Evolutionary conservation across 2,113 vertebrate species (phyloP).

Genomic region (Sapayoa aenigma): DNA sequence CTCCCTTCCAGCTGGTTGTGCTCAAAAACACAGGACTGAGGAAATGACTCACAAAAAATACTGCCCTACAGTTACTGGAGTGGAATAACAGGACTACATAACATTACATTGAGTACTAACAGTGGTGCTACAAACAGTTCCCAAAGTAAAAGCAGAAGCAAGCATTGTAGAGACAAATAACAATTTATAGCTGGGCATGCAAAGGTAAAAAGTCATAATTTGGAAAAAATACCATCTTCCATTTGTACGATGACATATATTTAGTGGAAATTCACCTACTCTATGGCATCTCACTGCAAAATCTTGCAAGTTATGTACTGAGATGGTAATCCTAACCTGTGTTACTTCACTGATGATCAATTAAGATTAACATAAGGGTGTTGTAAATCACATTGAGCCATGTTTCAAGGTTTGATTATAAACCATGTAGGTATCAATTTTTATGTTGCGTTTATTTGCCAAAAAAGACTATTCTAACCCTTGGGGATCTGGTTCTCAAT

Average conservation of each 20-base stretch:
- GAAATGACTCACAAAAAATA: not conserved
- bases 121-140: not conserved
- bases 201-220: not conserved
- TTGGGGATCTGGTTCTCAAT: slow-evolving; percentile 67
- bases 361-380: slow-evolving; percentile 51
- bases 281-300: not conserved
- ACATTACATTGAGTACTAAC: not conserved
- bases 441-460: slow-evolving; percentile 75
- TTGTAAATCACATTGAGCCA: slow-evolving; percentile 66
- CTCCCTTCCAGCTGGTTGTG: slow-evolving; percentile 36
- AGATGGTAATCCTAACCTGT: not conserved
- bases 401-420: slow-evolving; percentile 63
- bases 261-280: not conserved
- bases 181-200: not conserved
- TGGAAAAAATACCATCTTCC: not conserved
- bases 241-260: not conserved
- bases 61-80: not conserved
- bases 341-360: slow-evolving; percentile 44
- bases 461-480: slow-evolving; percentile 69
- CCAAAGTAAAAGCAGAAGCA: not conserved
- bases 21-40: not conserved
- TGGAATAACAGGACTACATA: not conserved
- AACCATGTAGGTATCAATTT: slow-evolving; percentile 71
- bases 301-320: not conserved
- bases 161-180: not conserved